Percentiles rank a stretch among this genome's conserved stretches.
Conservation (phyloP, 2,113 vertebrate species). For the Labeo rohita region DNA sequence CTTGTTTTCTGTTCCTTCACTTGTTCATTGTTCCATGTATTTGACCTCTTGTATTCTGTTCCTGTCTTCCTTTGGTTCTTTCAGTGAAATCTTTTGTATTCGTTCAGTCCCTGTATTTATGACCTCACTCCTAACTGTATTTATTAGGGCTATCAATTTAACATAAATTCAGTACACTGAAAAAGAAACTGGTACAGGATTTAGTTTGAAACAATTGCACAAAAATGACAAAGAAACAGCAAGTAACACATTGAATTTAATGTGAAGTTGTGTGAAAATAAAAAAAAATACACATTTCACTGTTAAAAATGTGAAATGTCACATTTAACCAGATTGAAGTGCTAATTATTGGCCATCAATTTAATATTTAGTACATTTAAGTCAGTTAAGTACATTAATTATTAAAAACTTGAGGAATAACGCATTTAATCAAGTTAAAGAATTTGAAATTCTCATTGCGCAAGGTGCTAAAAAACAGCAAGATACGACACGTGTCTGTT, state of each 20-base stretch:
- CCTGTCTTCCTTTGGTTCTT: not conserved
- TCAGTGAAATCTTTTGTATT: not conserved
- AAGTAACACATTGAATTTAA: not conserved
- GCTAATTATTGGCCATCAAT: not conserved
- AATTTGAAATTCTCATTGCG: not conserved
- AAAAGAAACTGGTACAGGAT: not conserved
- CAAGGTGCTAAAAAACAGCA: not conserved
- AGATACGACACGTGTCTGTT: not conserved
- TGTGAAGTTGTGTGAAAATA: no score
- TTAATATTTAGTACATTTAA: not conserved
- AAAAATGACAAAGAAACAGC: not conserved
- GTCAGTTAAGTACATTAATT: not conserved
- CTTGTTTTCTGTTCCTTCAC: not conserved
- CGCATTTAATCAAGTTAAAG: not conserved
- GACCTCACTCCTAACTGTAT: not conserved
- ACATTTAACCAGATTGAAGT: not conserved
- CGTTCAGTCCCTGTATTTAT: not conserved
- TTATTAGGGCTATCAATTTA: not conserved
- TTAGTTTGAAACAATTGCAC: not conserved
- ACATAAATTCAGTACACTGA: not conserved
- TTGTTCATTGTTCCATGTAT: not conserved
- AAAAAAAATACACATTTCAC: not conserved
- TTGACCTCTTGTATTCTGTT: not conserved
- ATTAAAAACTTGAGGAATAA: not conserved
- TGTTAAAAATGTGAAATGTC: not conserved